Conservation (phyloP, 92 coral and sea anemone species). For the Phenganax marumi region DNA sequence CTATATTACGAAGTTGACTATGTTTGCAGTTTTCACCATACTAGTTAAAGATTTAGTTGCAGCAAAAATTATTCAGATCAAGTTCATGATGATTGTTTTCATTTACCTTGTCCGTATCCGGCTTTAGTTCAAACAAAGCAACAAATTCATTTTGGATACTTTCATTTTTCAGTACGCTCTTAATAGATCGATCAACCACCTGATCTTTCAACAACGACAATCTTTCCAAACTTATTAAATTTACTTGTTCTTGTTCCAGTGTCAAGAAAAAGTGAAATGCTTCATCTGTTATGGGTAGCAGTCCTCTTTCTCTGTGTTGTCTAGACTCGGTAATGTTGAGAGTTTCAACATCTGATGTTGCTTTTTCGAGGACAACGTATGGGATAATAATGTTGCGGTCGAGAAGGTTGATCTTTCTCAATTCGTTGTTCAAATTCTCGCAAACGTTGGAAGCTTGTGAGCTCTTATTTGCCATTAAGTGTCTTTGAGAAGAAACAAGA, state of each 20-base stretch:
- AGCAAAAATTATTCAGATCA: neutral
- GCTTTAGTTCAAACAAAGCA: slow-evolving; percentile 17
- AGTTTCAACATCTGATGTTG: neutral
- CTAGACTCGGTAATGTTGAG: slow-evolving; percentile 7
- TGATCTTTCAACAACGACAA: slow-evolving; percentile 24
- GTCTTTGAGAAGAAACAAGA: neutral
- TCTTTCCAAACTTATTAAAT: slow-evolving; percentile 30
- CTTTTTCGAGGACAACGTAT: neutral
- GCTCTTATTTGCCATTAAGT: neutral
- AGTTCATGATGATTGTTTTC: neutral
- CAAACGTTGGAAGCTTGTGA: neutral
- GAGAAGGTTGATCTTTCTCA: slow-evolving; percentile 8
- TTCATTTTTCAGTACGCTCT: neutral
- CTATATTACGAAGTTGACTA: neutral
- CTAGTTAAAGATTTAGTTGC: neutral
- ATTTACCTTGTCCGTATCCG: slow-evolving; percentile 6
- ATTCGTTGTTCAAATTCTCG: neutral
- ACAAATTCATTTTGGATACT: slow-evolving; percentile 10
- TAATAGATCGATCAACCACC: slow-evolving; percentile 8
- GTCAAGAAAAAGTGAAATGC: slow-evolving; percentile 33
- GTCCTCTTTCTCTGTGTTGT: slow-evolving; percentile 12
- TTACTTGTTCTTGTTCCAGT: slow-evolving; percentile 44
- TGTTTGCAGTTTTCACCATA: neutral
- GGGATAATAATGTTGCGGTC: neutral
- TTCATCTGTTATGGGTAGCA: slow-evolving; percentile 37